Base-by-base conservation (phyloP, 2,797 vertebrate species). In the Adrianichthys oophorus region DNA sequence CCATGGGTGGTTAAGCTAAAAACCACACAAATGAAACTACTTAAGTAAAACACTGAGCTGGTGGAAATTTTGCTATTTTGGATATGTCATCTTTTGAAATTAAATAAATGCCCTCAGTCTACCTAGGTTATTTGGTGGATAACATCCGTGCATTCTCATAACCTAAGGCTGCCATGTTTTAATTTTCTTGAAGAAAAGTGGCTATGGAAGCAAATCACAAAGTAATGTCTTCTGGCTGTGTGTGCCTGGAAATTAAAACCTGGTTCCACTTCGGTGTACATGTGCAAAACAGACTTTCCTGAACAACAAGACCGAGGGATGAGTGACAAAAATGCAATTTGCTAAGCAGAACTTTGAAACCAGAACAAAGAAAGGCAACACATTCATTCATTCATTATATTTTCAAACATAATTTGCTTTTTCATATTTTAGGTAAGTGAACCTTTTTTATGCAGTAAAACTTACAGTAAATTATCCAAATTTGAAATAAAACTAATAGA, bases 231-330 rank as follows among this genome's bases (percentile, higher is more conserved):
- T 75, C 75, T 82, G 83, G 82, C 82, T 76, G 73, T 68, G 63
- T 78, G 56, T 77, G 55, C 56, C 62, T 47, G 65, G 72, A 82
- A 90, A 89, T 91, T 90, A 88, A 37, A 85, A 86, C 83, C 69
- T 61, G 76, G 82, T 87, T 84, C 85, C 74, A 85, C 79, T 88
- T 85, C 80, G 79, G 53, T 70, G 83, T 89, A 76, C 90, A 78
- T 83, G 78, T 85, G 84, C 76, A 85, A 85, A 86, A 82, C 88
- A 91, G 82, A 79, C 90, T 89, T 88, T 72, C 72, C 66, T 72
- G 17, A 78, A 88, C 65, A 88, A 83, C 68, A 80, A 77, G 62
- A 70, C 78, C 64, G 56, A 23, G 40, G 45, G 69, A 79, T 80
- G 52, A 78, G 65, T 69, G 61, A 61, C 48, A 65, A 62, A 83